Evolutionary conservation across 2,113 vertebrate genomes (phyloP).

Genomic region (Oriolus oriolus): DNA sequence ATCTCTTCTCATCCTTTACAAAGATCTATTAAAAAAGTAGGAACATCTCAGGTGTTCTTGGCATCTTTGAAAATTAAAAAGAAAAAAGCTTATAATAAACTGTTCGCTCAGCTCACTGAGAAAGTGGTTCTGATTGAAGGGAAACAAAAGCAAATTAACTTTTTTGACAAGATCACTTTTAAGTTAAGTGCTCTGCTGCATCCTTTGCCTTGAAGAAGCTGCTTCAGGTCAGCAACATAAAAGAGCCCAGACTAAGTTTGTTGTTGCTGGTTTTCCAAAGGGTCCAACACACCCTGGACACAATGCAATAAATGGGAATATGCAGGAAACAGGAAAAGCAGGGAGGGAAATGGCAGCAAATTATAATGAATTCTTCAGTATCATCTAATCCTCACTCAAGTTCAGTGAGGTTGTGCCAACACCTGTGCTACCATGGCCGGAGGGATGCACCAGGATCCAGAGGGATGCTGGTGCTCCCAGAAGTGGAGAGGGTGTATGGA

Average conservation of each 20-base stretch:
- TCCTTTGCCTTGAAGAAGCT: not conserved
- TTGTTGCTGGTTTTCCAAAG: not conserved
- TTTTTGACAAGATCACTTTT: not conserved
- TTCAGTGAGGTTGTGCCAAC: not conserved
- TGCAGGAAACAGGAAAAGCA: not conserved
- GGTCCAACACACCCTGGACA: not conserved
- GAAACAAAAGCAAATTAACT: not conserved
- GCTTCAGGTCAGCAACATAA: not conserved
- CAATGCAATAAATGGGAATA: rapidly evolving
- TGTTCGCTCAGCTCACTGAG: not conserved
- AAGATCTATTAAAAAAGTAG: not conserved
- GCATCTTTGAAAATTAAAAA: not conserved
- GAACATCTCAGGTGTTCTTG: not conserved
- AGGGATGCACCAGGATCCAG: not conserved
- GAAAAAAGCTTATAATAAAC: not conserved
- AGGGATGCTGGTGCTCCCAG: not conserved
- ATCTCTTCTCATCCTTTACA: not conserved
- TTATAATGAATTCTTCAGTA: not conserved
- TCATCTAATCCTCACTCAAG: not conserved
- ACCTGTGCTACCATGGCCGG: rapidly evolving
- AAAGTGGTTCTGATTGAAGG: not conserved
- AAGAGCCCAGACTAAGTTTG: not conserved
- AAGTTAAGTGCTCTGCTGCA: not conserved
- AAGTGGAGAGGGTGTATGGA: no score
- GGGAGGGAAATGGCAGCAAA: not conserved